These are phyloP conservation scores for Phyllotreta cruciferae DNA, from an alignment of 2,888 invertebrate species.

Conservation along the genomic window DNA sequence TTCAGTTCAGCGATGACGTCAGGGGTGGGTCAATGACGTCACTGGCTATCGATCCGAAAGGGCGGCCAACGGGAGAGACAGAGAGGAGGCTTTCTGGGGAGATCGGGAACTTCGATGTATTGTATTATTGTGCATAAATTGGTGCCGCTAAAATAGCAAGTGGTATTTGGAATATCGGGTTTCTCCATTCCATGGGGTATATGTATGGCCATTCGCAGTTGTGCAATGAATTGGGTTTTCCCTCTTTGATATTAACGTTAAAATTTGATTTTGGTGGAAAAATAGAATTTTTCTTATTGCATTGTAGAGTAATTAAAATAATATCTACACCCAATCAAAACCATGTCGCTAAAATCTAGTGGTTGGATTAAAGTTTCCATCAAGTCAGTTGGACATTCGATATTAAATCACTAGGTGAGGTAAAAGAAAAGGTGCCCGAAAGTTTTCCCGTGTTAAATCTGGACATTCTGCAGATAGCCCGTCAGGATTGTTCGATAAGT, in stretches of 20 bases:
- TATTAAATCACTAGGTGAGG: conserved; percentile 7
- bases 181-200: conserved; percentile 14
- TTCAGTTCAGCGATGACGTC: conserved; percentile 41
- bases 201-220: conserved; percentile 3
- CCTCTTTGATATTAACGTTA: no score
- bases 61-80: conserved; percentile 11
- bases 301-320: no score
- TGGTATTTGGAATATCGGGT: conserved; percentile 20
- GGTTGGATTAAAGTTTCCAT: conserved; percentile 10
- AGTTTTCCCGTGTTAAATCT: conserved; percentile 41
- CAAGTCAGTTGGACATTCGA: conserved; percentile 8
- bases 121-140: conserved; percentile 27
- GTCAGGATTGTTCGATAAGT: conserved; percentile 49
- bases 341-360: neutral
- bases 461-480: conserved; percentile 42
- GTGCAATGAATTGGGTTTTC: conserved; percentile 8
- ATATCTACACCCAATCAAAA: no score
- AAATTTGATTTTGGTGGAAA: no score
- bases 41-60: conserved; percentile 39
- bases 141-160: conserved; percentile 28
- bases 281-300: no score
- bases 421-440: conserved; percentile 16
- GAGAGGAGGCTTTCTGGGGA: conserved; percentile 24
- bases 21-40: conserved; percentile 45
- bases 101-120: conserved; percentile 26